These are phyloP conservation scores for Brevimyrus niger DNA, from an alignment of 2,113 vertebrate species.

Conservation along the genomic window DNA sequence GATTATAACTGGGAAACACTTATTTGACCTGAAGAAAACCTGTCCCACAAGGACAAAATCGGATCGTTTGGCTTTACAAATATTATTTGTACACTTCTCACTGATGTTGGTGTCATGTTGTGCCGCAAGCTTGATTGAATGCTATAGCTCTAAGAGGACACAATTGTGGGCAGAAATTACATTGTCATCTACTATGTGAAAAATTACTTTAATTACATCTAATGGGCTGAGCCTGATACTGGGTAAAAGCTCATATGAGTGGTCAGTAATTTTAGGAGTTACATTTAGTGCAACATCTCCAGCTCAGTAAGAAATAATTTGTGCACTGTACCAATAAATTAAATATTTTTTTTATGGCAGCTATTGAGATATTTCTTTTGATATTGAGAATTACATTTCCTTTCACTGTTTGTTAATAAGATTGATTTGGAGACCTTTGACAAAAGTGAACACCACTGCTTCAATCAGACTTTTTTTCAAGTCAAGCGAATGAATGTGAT, in stretches of 20 bases:
- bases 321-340: background rate
- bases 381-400: background rate
- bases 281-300: background rate
- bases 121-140: background rate
- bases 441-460: background rate
- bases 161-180: background rate
- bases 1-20: slow-evolving; percentile 17
- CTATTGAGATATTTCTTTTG: background rate
- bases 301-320: background rate
- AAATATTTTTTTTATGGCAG: background rate
- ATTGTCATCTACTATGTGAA: background rate
- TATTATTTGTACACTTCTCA: slow-evolving; percentile 1
- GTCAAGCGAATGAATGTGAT: background rate
- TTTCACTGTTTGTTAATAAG: background rate
- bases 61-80: slow-evolving; percentile 9
- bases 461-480: background rate
- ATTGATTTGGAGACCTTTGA: background rate
- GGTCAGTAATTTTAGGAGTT: slow-evolving; percentile 6
- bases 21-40: slow-evolving; percentile 5
- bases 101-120: background rate
- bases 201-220: slow-evolving; percentile 26
- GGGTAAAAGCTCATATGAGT: background rate
- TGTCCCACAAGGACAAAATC: background rate
- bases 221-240: background rate
- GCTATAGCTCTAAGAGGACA: background rate